Percentiles rank a stretch among this genome's conserved stretches.
Evolutionary conservation across 2,888 invertebrate species (phyloP).

Genomic region (Halocaridina rubra): DNA sequence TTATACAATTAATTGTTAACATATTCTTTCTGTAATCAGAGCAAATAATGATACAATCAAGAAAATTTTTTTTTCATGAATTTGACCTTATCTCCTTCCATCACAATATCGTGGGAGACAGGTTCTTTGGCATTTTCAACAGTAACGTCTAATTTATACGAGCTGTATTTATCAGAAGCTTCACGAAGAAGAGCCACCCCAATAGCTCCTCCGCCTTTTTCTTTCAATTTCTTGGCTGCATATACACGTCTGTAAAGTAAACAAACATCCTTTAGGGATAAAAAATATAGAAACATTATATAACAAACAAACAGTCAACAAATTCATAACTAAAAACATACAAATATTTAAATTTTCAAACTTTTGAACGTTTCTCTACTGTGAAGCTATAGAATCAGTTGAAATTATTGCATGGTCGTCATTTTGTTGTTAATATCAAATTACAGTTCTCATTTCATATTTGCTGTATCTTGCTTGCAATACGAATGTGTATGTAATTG

Average conservation of each 20-base stretch:
- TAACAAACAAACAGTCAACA: not conserved
- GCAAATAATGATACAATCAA: too few species aligned
- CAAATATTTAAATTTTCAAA: too few species aligned
- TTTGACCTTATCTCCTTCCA: slow-evolving; percentile 30
- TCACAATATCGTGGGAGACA: slow-evolving; percentile 1
- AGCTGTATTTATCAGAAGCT: slow-evolving; percentile 82
- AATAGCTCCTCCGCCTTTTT: slow-evolving; percentile 79
- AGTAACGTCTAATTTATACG: slow-evolving; percentile 81
- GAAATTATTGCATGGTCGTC: too few species aligned
- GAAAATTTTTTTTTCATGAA: too few species aligned
- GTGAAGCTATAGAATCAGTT: too few species aligned
- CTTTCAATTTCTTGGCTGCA: slow-evolving; percentile 84
- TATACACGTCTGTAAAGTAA: slow-evolving; percentile 80
- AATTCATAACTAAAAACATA: not conserved
- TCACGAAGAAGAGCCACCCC: slow-evolving; percentile 87
- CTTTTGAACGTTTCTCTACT: too few species aligned
- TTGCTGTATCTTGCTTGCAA: too few species aligned
- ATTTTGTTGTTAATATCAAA: too few species aligned
- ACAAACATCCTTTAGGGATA: not conserved
- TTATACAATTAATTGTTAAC: too few species aligned
- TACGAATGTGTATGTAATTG: too few species aligned
- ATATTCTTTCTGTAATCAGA: too few species aligned
- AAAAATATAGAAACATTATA: not conserved
- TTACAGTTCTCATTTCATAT: too few species aligned
- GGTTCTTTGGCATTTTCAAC: slow-evolving; percentile 3